Base-by-base conservation (phyloP, 92 coral and sea anemone genomes). In the Porites cylindrica region DNA sequence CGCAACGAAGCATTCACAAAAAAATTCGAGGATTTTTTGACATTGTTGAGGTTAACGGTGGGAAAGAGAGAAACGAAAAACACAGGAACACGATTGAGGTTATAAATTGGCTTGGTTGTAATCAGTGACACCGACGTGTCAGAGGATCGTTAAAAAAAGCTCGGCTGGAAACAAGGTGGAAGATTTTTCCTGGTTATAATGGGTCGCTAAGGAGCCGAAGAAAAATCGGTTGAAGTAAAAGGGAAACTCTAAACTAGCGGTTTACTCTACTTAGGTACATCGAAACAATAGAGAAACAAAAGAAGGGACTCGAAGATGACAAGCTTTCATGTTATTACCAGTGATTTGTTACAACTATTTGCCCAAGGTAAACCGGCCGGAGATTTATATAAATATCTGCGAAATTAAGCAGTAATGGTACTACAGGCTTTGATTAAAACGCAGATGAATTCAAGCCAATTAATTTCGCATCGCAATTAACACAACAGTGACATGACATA, bases 171-270 rank as follows among this genome's bases (percentile, higher is more conserved):
- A 8, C 53, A 56, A 64, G n/a, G 18, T 16, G 12, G 10, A 51
- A 64, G 87, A 83, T 83, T 73, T 75, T 83, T 83, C 69, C 62
- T 47, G 16, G 32, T 12, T 51, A 62, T 23, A 10, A 21, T 16
- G 52, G 72, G 87, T 83, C 72, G 79, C 77, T 63, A 83, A 66
- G 87, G 80, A 43, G 60, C 26, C 63, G 26, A 72, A 58, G 32
- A 51, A 20, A 20, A n/a, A 26, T 21, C 71, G 32, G 61, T 21
- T 29, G 29, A 63, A 67, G 51, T 81, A 50, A 14, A 52, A 72
- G 11, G 16, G 47, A 17, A 17, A 59, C 86, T 50, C 29, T 58
- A 72, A 43, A 82, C 70, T 70, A 82, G 78, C 18, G 58, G 78
- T 43, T 60, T 71, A 67, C 70, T 71, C 58, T 32, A 23, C 43